phyloP scores from a whole-genome alignment of 1,140 invertebrate species.

The Diorhabda carinulata region DNA sequence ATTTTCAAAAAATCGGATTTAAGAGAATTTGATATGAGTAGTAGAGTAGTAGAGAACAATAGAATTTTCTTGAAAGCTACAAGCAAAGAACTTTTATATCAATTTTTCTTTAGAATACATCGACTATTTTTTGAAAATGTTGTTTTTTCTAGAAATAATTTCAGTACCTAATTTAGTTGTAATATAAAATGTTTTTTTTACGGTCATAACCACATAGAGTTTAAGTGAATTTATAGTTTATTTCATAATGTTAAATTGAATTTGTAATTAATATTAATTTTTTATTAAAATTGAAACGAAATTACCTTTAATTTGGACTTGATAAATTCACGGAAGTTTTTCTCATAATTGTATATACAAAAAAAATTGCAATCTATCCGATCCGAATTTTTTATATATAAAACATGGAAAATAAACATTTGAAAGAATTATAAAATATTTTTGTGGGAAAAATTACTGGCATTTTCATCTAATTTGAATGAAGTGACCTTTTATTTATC shows the following conservation, averaged over 20 bases:
- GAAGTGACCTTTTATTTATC: slow-evolving; percentile 22
- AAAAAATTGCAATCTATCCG: background rate
- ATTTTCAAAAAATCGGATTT: background rate
- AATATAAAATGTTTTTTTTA: slow-evolving; percentile 14
- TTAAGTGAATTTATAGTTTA: slow-evolving; percentile 12
- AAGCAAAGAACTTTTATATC: too few relatives aligned
- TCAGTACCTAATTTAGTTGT: slow-evolving; percentile 20
- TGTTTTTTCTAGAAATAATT: slow-evolving; percentile 5
- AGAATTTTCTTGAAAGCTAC: too few relatives aligned
- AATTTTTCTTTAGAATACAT: too few relatives aligned
- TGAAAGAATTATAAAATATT: slow-evolving; percentile 7
- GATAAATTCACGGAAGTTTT: slow-evolving; percentile 1
- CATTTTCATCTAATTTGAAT: slow-evolving; percentile 13
- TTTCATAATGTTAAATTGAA: slow-evolving; percentile 1
- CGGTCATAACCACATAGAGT: slow-evolving; percentile 4
- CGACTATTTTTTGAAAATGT: slow-evolving; percentile 5
- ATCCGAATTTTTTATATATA: background rate
- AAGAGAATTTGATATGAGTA: too few relatives aligned
- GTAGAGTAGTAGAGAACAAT: too few relatives aligned
- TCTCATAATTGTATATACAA: slow-evolving; percentile 7
- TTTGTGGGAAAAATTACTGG: slow-evolving; percentile 13
- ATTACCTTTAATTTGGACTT: too few relatives aligned
- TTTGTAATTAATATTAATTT: too few relatives aligned
- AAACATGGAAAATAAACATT: background rate
- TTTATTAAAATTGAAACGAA: too few relatives aligned